phyloP scores from a whole-genome alignment of 2,797 vertebrate genomes.

The Diceros bicornis region DNA sequence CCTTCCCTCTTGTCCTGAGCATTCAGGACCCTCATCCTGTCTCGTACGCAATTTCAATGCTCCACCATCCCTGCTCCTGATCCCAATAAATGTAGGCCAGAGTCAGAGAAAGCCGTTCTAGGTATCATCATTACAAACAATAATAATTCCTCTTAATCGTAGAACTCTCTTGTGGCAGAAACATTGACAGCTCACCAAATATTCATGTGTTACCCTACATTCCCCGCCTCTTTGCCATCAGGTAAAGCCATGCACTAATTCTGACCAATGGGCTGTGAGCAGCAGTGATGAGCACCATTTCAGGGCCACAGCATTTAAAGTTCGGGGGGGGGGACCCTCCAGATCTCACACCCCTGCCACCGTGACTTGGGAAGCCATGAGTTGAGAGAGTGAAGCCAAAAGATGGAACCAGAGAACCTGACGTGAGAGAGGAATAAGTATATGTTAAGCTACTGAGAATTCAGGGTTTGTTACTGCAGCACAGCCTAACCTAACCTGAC shows the following conservation, averaged over 20 bases:
- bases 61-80: too few relatives aligned
- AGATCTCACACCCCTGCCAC: accelerated
- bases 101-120: not conserved
- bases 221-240: not conserved
- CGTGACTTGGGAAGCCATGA: not conserved
- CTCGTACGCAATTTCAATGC: not conserved
- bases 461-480: not conserved
- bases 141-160: not conserved
- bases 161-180: not conserved
- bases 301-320: not conserved
- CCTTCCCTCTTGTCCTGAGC: not conserved
- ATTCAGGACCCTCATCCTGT: not conserved
- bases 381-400: not conserved
- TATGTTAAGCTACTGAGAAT: not conserved
- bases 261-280: not conserved
- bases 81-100: not conserved
- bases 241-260: not conserved
- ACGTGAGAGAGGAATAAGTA: not conserved
- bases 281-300: not conserved
- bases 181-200: not conserved
- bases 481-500: not conserved
- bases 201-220: accelerated
- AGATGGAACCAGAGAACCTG: not conserved
- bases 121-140: not conserved
- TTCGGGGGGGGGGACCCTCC: not conserved